Percentiles rank a stretch among this genome's conserved stretches.
Evolutionary conservation across 1,140 invertebrate species (phyloP).

Genomic region (Calliopsis andreniformis): DNA sequence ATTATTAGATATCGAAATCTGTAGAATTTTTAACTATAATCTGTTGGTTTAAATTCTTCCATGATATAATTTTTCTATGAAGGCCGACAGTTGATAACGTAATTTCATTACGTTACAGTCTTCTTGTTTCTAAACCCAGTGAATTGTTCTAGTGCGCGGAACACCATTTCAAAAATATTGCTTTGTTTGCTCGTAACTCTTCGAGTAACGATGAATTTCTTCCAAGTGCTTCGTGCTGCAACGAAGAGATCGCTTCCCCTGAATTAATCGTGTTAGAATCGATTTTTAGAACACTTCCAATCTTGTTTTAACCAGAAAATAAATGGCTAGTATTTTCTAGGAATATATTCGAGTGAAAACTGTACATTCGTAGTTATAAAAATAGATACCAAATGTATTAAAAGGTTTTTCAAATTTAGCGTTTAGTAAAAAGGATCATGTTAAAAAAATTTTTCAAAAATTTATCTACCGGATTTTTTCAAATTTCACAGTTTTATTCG

Average conservation of each 20-base stretch:
- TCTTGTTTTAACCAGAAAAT: neutral
- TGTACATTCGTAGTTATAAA: too few relatives aligned
- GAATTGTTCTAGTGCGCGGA: neutral
- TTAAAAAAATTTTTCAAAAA: too few relatives aligned
- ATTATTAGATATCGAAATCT: too few relatives aligned
- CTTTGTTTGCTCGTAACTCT: conserved; percentile 25
- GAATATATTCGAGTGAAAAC: neutral
- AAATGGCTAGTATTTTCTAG: neutral
- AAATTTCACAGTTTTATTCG: too few relatives aligned
- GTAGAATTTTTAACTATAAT: too few relatives aligned
- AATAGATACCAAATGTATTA: neutral
- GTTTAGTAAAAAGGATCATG: too few relatives aligned
- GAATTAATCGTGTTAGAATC: conserved; percentile 35
- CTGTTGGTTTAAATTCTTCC: too few relatives aligned
- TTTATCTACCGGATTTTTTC: too few relatives aligned
- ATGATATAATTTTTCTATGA: too few relatives aligned
- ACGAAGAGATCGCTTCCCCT: conserved; percentile 10
- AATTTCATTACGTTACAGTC: neutral
- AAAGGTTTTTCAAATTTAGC: neutral
- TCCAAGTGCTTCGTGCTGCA: neutral
- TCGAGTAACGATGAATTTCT: conserved; percentile 9
- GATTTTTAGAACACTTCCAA: neutral
- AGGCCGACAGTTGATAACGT: neutral
- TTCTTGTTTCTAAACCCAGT: neutral
- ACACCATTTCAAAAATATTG: neutral